Conservation (phyloP, 2,888 invertebrate species). For the Macaria notata region DNA sequence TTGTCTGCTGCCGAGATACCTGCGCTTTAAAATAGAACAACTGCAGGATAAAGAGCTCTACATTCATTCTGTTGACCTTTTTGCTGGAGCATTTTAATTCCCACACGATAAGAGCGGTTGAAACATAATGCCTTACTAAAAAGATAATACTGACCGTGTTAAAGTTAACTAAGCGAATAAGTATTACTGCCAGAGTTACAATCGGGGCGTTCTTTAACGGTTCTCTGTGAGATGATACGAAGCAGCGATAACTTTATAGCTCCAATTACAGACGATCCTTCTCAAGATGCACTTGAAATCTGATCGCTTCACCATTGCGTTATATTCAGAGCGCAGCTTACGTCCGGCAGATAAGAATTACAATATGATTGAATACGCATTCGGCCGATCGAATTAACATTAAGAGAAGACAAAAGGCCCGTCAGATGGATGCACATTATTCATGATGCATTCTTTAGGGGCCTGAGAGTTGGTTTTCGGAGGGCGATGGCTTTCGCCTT, state of each 20-base stretch:
- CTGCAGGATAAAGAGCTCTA: conserved; percentile 50
- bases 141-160: conserved; percentile 55
- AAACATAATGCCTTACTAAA: conserved; percentile 42
- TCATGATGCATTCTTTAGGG: conserved; percentile 52
- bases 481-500: conserved; percentile 48
- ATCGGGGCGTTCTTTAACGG: conserved; percentile 53
- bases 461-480: conserved; percentile 32
- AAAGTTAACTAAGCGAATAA: conserved; percentile 61
- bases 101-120: conserved; percentile 36
- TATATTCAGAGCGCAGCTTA: conserved; percentile 31
- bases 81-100: conserved; percentile 35
- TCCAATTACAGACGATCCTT: conserved; percentile 50
- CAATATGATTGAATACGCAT: conserved; percentile 37
- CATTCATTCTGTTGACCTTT: conserved; percentile 49
- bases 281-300: conserved; percentile 61
- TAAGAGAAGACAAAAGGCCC: conserved; percentile 57
- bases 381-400: conserved; percentile 50
- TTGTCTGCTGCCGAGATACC: conserved; percentile 54
- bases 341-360: conserved; percentile 31
- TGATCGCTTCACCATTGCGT: conserved; percentile 41
- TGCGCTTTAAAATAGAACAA: conserved; percentile 62
- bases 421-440: conserved; percentile 71
- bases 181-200: conserved; percentile 47
- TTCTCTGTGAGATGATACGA: conserved; percentile 40
- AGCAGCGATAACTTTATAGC: conserved; percentile 35